Evolutionary conservation across 2,888 invertebrate genomes (phyloP).

Genomic region (Polia nebulosa): DNA sequence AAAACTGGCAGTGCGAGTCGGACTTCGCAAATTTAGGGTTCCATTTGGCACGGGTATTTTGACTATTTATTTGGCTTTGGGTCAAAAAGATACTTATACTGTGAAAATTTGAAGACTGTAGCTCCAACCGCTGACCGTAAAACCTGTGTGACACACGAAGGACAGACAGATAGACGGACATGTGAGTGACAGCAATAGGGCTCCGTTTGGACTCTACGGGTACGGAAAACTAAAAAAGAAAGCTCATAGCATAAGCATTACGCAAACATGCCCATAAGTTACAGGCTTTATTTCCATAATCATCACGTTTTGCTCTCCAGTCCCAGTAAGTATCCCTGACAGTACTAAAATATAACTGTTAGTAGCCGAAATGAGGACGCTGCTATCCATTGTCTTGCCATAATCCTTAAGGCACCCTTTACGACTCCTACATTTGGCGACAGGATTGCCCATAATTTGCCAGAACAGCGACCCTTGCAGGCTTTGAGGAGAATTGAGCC

Average conservation of each 20-base stretch:
- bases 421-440: conserved; percentile 3
- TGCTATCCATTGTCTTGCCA: conserved; percentile 2
- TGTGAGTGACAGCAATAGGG: too few relatives aligned
- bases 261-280: not conserved
- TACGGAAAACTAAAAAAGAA: not conserved
- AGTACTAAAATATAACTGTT: conserved; percentile 14
- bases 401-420: not conserved
- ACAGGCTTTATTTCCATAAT: conserved; percentile 2
- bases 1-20: too few relatives aligned
- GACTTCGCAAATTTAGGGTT: too few relatives aligned
- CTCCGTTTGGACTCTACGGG: too few relatives aligned
- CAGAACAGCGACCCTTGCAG: not conserved
- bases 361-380: not conserved
- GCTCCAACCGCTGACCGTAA: too few relatives aligned
- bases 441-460: conserved; percentile 10
- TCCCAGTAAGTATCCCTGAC: not conserved
- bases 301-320: not conserved
- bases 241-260: not conserved
- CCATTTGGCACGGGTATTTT: too few relatives aligned
- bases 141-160: too few relatives aligned
- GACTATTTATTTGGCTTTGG: too few relatives aligned
- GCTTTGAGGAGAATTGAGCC: not conserved
- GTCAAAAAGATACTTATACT: too few relatives aligned
- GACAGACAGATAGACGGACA: too few relatives aligned
- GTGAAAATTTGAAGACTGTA: too few relatives aligned